Conservation (phyloP, 2,797 vertebrate genomes). For the Chiroxiphia lanceolata region DNA sequence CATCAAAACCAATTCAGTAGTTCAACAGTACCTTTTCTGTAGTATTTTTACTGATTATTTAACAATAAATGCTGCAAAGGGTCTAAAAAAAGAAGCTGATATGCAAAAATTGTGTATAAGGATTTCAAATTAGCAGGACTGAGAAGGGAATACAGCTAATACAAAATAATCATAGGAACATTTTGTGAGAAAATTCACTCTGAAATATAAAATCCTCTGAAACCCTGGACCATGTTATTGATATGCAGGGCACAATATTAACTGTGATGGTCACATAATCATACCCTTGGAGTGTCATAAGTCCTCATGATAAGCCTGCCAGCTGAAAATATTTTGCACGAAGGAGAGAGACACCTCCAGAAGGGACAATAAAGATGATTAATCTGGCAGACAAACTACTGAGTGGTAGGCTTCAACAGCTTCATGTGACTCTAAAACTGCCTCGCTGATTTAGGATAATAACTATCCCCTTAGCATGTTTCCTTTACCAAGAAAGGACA, state of each 20-base stretch:
- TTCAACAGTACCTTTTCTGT: not conserved
- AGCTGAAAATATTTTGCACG: conserved; percentile 35
- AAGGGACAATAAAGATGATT: conserved; percentile 58
- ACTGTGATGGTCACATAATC: not conserved
- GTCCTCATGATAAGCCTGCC: conserved; percentile 8
- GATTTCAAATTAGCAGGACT: not conserved
- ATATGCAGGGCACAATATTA: not conserved
- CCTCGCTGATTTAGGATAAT: conserved; percentile 26
- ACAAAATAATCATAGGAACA: not conserved
- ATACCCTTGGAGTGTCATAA: conserved; percentile 1
- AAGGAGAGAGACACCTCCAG: conserved; percentile 22
- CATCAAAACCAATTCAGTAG: not conserved
- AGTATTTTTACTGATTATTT: not conserved
- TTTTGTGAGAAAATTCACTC: not conserved
- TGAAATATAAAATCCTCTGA: conserved; percentile 14
- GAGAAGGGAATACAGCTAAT: not conserved
- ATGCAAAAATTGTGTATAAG: not conserved
- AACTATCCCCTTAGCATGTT: conserved; percentile 30
- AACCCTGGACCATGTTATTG: not conserved
- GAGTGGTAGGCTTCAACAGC: conserved; percentile 43
- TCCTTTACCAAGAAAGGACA: conserved; percentile 44
- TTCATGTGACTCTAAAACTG: conserved; percentile 28
- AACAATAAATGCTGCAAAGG: not conserved
- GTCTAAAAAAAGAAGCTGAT: not conserved
- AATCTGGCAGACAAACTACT: conserved; percentile 49